Evolutionary conservation across 1,140 invertebrate species (phyloP), one percentile per base, ranked within the genome.

Genomic region (Scaptomyza graminum): DNA sequence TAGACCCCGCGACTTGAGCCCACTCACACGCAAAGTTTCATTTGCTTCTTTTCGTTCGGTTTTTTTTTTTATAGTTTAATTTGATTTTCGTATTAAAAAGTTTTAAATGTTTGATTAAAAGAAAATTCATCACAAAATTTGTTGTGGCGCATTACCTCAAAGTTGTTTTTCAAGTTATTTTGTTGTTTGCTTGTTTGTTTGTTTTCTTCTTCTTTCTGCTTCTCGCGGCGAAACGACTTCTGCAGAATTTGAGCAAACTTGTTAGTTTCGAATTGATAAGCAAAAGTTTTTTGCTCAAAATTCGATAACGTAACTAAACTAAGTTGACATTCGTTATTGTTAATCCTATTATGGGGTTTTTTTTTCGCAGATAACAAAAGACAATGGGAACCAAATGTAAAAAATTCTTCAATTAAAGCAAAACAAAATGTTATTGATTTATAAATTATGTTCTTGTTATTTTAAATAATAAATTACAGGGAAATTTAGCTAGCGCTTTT

Each of bases 61-160:
- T 78, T 76, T 65, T 74, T 87, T 80, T 87, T 66, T 34, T 28
- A 22, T 22, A 22, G 18, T 22, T 22, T 22, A 22, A 22, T 22
- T 22, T 22, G 18, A 22, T 22, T 22, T 22, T 22, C 31, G 62
- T 74, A 87, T 87, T 85, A 85, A 85, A 85, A 85, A 85, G 82
- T 85, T 85, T 87, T 74, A 85, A 85, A 87, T 85, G 81, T 81
- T 85, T 85, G 82, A 85, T 87, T 87, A 81, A 87, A 85, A 74
- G 80, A 64, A 75, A 85, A 85, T 87, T 87, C 77, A 81, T 87
- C 66, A 67, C 44, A 68, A 81, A 85, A 6, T 85, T 80, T 80
- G 61, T 54, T 76, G 74, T 74, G 73, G 52, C 73, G 41, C 51
- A 73, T 74, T 62, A 66, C 68, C 56, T 67, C 49, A 65, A 73